Percentiles rank a stretch among this genome's conserved stretches.
Evolutionary conservation across 2,113 vertebrate genomes (phyloP).

Genomic region (Romanogobio albipinnatus): DNA sequence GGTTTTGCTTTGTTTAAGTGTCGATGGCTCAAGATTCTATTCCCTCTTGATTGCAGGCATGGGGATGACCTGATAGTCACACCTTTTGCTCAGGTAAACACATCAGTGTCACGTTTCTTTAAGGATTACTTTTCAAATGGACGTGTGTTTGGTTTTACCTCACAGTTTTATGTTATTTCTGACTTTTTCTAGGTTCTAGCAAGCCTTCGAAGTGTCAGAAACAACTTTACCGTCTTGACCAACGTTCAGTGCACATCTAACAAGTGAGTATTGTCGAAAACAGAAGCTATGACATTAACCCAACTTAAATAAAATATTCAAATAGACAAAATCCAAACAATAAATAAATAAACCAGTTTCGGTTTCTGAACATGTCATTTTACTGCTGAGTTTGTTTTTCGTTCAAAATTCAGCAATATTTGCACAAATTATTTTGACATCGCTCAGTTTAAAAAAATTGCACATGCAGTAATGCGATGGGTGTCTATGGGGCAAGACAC

Average conservation of each 20-base stretch:
- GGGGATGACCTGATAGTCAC: conserved; percentile 98
- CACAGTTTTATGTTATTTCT: conserved; percentile 19
- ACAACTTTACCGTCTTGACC: conserved; percentile 94
- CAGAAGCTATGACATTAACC: neutral
- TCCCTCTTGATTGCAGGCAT: conserved; percentile 79
- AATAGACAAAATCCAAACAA: neutral
- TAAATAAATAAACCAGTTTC: neutral
- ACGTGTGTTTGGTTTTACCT: neutral
- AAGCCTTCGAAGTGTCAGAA: conserved; percentile 93
- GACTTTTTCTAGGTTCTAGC: conserved; percentile 84
- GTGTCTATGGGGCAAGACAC: neutral
- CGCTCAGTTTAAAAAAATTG: neutral
- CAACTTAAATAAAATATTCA: neutral
- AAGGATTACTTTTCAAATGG: neutral
- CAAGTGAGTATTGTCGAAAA: conserved; percentile 83
- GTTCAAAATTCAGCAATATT: neutral
- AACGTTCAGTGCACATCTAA: conserved; percentile 92
- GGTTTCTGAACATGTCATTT: neutral
- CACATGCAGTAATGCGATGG: neutral
- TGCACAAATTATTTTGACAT: neutral
- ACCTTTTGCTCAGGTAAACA: conserved; percentile 90
- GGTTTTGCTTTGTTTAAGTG: neutral
- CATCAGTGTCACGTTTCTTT: neutral
- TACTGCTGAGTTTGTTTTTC: neutral
- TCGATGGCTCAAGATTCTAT: neutral